Conservation (phyloP, 1,140 invertebrate species). For the Magallana gigas region DNA sequence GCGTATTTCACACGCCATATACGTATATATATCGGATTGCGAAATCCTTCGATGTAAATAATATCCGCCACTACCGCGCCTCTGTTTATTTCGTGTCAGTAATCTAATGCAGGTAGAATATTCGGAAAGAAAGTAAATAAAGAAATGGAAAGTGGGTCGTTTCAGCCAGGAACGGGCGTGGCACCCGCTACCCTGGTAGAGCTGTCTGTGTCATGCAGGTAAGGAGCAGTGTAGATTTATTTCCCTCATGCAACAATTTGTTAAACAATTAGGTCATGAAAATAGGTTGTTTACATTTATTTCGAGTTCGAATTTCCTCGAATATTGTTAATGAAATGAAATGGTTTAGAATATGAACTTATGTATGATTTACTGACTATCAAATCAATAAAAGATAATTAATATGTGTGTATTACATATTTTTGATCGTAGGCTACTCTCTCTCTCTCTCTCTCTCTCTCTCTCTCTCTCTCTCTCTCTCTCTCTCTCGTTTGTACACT, state of each 20-base stretch:
- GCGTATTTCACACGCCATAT: too few species aligned
- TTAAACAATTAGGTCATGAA: too few species aligned
- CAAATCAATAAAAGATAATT: not conserved
- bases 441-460: not conserved
- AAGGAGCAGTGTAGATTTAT: conserved; percentile 39
- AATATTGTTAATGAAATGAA: not conserved
- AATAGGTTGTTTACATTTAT: not conserved
- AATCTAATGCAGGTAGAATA: not conserved
- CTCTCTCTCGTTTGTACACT: not conserved
- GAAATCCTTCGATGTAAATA: not conserved
- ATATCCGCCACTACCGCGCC: not conserved
- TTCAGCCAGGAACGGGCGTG: conserved; percentile 74
- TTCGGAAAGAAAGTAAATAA: not conserved
- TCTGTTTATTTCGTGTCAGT: not conserved
- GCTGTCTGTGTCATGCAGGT: conserved; percentile 75
- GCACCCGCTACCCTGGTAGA: conserved; percentile 74
- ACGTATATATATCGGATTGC: not conserved
- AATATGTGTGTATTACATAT: not conserved
- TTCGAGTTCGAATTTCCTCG: conserved; percentile 12
- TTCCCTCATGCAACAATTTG: too few species aligned
- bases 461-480: conserved; percentile 1
- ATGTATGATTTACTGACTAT: not conserved
- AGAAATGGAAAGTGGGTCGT: conserved; percentile 40
- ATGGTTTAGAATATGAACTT: not conserved
- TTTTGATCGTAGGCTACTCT: not conserved